A percentile compares a stretch with the other conserved stretches of the same genome.
These are phyloP conservation scores for Alectura lathami DNA, from an alignment of 2,113 vertebrate species.

Conservation along the genomic window DNA sequence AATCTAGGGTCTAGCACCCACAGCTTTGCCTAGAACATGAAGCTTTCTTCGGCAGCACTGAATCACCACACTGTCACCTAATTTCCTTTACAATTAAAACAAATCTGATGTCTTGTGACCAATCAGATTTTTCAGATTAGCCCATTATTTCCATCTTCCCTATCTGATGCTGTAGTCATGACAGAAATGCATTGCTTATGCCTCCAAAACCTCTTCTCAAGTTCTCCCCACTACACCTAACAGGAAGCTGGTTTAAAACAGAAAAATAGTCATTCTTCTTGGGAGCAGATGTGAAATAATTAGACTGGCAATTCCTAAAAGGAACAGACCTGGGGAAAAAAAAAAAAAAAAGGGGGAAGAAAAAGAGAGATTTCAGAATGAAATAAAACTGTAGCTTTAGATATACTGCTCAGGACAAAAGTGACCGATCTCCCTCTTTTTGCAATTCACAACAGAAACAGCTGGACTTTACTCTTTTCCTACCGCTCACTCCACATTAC, in stretches of 20 bases:
- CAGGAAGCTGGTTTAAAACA: neutral
- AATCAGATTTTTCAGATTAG: neutral
- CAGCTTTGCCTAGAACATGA: neutral
- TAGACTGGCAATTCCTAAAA: neutral
- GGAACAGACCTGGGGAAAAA: neutral
- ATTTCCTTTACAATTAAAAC: neutral
- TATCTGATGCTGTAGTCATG: neutral
- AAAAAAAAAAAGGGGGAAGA: no score
- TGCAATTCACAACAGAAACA: neutral
- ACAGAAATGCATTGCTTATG: neutral
- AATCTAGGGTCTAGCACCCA: neutral
- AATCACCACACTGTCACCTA: neutral
- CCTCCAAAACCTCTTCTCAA: neutral
- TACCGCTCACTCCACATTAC: neutral
- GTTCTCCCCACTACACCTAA: neutral
- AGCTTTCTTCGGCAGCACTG: neutral
- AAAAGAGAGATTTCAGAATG: neutral
- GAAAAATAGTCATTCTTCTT: neutral
- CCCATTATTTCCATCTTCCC: neutral
- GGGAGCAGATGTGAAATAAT: neutral
- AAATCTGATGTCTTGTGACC: neutral
- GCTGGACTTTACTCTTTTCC: neutral
- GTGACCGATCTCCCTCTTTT: neutral
- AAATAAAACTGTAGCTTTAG: neutral
- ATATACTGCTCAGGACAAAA: neutral